Conservation (phyloP, 2,888 invertebrate genomes). For the Cynaeus angustus region DNA sequence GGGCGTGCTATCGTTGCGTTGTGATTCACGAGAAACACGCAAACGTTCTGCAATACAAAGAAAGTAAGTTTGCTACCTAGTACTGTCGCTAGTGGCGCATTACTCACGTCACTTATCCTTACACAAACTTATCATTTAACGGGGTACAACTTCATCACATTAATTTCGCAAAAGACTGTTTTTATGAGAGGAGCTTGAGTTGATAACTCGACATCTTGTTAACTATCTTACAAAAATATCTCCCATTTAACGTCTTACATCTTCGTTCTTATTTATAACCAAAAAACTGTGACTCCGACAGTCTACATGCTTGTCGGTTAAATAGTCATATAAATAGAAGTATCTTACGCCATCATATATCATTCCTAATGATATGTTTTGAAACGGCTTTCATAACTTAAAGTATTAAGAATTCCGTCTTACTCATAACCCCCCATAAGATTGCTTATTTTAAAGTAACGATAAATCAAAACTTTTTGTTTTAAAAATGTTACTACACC, state of each 20-base stretch:
- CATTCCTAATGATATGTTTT: slow-evolving; percentile 52
- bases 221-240: slow-evolving; percentile 27
- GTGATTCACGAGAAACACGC: slow-evolving; percentile 96
- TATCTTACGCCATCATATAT: slow-evolving; percentile 47
- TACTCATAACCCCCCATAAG: slow-evolving; percentile 39
- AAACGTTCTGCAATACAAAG: slow-evolving; percentile 97
- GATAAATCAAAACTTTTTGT: slow-evolving; percentile 45
- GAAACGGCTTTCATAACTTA: slow-evolving; percentile 42
- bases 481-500: slow-evolving; percentile 33
- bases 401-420: slow-evolving; percentile 45
- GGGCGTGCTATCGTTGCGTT: slow-evolving; percentile 91
- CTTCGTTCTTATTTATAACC: slow-evolving; percentile 39
- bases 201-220: slow-evolving; percentile 33
- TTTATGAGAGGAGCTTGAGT: neutral
- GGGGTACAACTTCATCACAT: slow-evolving; percentile 39
- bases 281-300: slow-evolving; percentile 32
- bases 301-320: slow-evolving; percentile 42
- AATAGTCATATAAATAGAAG: slow-evolving; percentile 50
- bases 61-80: slow-evolving; percentile 84
- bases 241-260: slow-evolving; percentile 13
- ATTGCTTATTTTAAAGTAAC: slow-evolving; percentile 49
- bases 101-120: slow-evolving; percentile 22
- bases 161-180: slow-evolving; percentile 38
- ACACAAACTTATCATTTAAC: slow-evolving; percentile 35
- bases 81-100: slow-evolving; percentile 23